Evolutionary conservation across 2,888 invertebrate genomes (phyloP).

Genomic region (Lycaena phlaeas): DNA sequence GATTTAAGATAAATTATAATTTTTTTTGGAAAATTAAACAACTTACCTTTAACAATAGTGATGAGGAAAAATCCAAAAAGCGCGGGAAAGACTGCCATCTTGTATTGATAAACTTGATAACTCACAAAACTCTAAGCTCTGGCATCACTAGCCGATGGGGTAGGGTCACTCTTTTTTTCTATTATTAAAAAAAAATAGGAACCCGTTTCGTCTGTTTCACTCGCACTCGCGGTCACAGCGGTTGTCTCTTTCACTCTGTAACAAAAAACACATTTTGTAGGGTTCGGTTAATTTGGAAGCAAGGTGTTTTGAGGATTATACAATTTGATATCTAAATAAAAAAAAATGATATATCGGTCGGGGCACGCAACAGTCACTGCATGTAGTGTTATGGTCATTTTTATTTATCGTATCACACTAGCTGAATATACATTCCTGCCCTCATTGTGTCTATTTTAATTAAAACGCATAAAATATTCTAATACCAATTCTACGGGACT

Average conservation of each 20-base stretch:
- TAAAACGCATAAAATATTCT: no score
- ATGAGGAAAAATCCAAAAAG: constrained; percentile 53
- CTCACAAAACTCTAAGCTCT: constrained; percentile 38
- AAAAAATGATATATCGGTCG: constrained; percentile 4
- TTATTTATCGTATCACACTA: background rate
- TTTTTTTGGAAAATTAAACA: constrained; percentile 11
- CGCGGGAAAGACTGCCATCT: constrained; percentile 61
- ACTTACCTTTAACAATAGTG: constrained; percentile 51
- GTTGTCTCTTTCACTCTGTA: constrained; percentile 46
- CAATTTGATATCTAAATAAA: constrained; percentile 24
- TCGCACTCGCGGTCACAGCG: constrained; percentile 24
- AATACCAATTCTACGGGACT: no score
- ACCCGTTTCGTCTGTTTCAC: constrained; percentile 41
- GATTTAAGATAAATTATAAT: no score
- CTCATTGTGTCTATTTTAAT: no score
- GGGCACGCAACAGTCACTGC: background rate
- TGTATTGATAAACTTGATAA: constrained; percentile 29
- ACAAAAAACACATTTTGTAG: constrained; percentile 53
- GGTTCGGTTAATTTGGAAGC: constrained; percentile 32
- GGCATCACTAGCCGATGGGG: constrained; percentile 49
- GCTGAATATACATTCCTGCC: no score
- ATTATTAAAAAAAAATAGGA: constrained; percentile 28
- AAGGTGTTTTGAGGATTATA: constrained; percentile 33
- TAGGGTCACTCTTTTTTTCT: constrained; percentile 35
- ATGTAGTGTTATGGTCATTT: background rate